phyloP scores from a whole-genome alignment of 2,888 invertebrate species.

The Cryptosula pallasiana region DNA sequence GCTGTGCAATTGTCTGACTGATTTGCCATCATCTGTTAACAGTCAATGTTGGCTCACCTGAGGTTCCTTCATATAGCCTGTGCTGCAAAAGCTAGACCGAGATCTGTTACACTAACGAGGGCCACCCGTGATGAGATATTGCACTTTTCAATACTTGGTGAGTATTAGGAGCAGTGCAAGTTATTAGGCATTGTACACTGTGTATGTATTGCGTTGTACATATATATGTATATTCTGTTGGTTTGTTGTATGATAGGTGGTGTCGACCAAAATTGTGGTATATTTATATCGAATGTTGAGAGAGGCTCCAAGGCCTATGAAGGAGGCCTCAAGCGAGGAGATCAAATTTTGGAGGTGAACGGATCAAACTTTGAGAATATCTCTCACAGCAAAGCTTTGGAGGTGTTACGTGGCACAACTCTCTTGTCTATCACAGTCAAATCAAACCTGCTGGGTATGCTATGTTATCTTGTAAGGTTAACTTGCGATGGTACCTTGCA shows the following conservation, averaged over 20 bases:
- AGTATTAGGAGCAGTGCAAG: neutral
- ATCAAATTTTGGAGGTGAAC: constrained; percentile 89
- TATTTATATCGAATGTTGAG: constrained; percentile 91
- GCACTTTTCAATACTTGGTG: constrained; percentile 75
- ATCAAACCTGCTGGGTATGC: constrained; percentile 78
- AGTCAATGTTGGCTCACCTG: constrained; percentile 44
- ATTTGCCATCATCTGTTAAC: no score
- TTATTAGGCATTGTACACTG: no score
- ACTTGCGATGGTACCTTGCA: no score
- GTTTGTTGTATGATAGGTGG: constrained; percentile 71
- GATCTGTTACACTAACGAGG: constrained; percentile 84
- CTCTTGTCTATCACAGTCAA: constrained; percentile 94
- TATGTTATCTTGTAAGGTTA: no score
- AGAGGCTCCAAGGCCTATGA: constrained; percentile 89
- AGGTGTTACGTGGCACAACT: constrained; percentile 86
- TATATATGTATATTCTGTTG: no score
- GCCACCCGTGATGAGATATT: constrained; percentile 85
- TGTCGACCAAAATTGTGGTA: constrained; percentile 82
- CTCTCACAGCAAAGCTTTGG: constrained; percentile 82
- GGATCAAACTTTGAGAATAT: constrained; percentile 94
- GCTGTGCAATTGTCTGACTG: no score
- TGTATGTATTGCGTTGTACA: no score
- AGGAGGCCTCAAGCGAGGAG: constrained; percentile 90
- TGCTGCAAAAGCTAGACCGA: constrained; percentile 87
- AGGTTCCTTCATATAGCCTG: constrained; percentile 88